Base-by-base conservation (phyloP, 2,888 invertebrate species). In the Mylabris sibirica region DNA sequence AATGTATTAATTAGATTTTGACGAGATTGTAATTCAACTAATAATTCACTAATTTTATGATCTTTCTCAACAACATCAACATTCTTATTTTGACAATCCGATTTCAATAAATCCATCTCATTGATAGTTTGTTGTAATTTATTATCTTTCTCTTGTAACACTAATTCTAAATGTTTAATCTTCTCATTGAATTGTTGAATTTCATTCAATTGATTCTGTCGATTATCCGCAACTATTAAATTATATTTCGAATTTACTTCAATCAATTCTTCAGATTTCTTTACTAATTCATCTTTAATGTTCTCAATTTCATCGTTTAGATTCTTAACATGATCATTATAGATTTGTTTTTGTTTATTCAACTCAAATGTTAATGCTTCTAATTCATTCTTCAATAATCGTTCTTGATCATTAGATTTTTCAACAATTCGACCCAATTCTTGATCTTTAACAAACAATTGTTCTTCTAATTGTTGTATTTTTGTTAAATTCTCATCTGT, bases 151-250 rank as follows among this genome's bases (percentile, higher is more conserved):
- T 78, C 77, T n/a, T 61, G 35, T 6, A 68, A 5, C 49, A 68
- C 64, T n/a, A 68, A 64, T 53, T 72, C 65, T 22, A 75, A 60
- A 30, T 62, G 84, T 75, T 86, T 86, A 64, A 87, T 78, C 77
- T 89, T 87, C 57, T 84, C 77, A 59, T 85, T 84, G 79, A 86
- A 84, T 74, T 86, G 17, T 57, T 65, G 65, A 1, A n/a, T 38
- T 53, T 63, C 63, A 5, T 22, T 3, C 22, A 60, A 59, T 30
- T 67, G 20, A 8, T 14, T 38, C 6, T 65, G 64, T 6, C 63
- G 38, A 17, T 17, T 38, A 3, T 70, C 64, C 6, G 62, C 65
- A 3, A 62, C 8, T 2, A 63, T 2, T 66, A 87, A 79, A 72
- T 86, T 81, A 75, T 86, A 49, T 41, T 64, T 49, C 1, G 67